These are phyloP conservation scores for Pecten maximus DNA, from an alignment of 2,888 invertebrate genomes.

Conservation along the genomic window DNA sequence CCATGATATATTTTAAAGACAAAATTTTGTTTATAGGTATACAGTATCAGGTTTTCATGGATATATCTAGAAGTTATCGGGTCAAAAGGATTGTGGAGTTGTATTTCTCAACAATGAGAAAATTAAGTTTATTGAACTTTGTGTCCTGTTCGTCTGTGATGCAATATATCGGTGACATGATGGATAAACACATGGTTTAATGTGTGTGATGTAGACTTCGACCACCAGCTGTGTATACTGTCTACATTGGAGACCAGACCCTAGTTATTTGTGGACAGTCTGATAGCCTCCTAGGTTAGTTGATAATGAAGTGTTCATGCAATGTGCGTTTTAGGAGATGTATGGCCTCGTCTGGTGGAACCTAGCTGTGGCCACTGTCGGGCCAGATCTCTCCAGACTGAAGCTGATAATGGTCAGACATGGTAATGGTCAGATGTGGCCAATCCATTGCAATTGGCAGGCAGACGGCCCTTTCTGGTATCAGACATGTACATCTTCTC, in stretches of 20 bases:
- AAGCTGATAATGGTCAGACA: neutral
- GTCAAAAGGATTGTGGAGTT: too few species aligned
- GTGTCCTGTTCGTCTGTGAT: neutral
- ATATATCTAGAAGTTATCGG: too few species aligned
- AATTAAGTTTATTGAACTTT: neutral
- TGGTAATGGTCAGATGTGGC: neutral
- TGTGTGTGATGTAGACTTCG: neutral
- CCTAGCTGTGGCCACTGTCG: neutral
- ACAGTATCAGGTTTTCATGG: too few species aligned
- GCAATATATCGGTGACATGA: neutral
- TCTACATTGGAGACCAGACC: neutral
- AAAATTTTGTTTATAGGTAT: too few species aligned
- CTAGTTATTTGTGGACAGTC: conserved; percentile 18
- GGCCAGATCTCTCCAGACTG: neutral
- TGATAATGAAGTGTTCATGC: neutral
- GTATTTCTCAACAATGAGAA: too few species aligned
- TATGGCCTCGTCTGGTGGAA: conserved; percentile 20
- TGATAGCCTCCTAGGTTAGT: neutral
- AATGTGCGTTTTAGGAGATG: conserved; percentile 12
- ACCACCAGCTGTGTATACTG: neutral
- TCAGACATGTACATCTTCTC: neutral
- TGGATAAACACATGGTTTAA: neutral
- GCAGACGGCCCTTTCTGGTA: neutral
- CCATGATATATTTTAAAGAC: too few species aligned
- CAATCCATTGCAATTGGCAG: neutral